These are phyloP conservation scores for Sceloporus undulatus DNA, from an alignment of 2,113 vertebrate genomes.

Conservation along the genomic window DNA sequence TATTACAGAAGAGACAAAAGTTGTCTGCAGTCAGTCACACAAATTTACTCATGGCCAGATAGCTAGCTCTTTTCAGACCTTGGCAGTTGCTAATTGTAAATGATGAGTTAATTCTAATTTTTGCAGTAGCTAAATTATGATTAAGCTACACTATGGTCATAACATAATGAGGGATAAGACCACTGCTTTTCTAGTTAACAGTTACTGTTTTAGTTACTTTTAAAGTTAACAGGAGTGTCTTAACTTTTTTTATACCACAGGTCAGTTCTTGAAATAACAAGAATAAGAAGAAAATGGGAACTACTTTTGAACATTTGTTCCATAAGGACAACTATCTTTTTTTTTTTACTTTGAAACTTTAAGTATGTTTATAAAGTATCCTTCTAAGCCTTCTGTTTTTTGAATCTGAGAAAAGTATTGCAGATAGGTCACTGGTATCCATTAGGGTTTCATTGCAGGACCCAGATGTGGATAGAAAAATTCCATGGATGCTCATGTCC, in stretches of 20 bases:
- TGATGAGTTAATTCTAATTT: neutral
- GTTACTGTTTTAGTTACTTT: neutral
- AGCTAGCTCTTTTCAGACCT: neutral
- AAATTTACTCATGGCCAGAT: neutral
- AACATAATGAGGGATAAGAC: neutral
- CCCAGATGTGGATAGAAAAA: too few relatives aligned
- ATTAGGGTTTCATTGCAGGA: too few relatives aligned
- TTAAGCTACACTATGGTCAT: neutral
- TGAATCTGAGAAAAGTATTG: neutral
- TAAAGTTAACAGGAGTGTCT: too few relatives aligned
- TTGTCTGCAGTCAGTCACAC: neutral
- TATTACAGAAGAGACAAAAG: neutral
- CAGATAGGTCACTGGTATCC: neutral
- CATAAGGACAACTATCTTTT: too few relatives aligned
- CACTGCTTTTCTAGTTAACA: neutral
- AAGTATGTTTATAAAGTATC: too few relatives aligned
- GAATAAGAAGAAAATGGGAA: too few relatives aligned
- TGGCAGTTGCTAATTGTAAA: neutral
- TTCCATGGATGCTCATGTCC: too few relatives aligned
- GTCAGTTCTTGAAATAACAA: too few relatives aligned
- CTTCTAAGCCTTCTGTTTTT: neutral
- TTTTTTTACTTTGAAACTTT: too few relatives aligned
- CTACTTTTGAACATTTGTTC: too few relatives aligned
- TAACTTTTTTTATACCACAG: too few relatives aligned
- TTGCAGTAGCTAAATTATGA: neutral